A percentile compares a stretch with the other conserved stretches of the same genome.
Evolutionary conservation across 2,888 invertebrate species (phyloP).

Genomic region (Torymus tubicola): DNA sequence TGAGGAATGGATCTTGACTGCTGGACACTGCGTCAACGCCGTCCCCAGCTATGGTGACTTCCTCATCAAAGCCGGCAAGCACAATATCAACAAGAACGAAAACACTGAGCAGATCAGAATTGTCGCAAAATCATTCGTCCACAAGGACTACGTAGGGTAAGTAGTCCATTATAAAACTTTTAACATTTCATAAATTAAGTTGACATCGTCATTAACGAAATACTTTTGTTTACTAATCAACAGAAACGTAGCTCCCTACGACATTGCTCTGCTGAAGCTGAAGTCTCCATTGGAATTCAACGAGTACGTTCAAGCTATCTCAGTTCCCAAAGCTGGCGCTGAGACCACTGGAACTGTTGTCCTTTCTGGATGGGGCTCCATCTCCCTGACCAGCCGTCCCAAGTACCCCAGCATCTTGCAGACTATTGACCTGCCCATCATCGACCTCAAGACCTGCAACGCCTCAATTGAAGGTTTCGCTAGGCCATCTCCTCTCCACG

Average conservation of each 20-base stretch:
- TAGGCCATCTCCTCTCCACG: constrained; percentile 30
- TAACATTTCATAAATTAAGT: no score
- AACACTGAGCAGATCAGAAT: constrained; percentile 69
- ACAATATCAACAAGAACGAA: constrained; percentile 59
- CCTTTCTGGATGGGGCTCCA: constrained; percentile 78
- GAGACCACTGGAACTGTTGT: constrained; percentile 69
- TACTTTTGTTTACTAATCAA: no score
- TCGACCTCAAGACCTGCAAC: constrained; percentile 65
- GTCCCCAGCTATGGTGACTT: constrained; percentile 63
- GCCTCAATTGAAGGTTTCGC: constrained; percentile 49
- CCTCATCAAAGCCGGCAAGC: constrained; percentile 67
- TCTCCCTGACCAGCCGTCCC: constrained; percentile 59
- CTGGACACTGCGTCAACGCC: constrained; percentile 72
- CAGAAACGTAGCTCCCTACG: constrained; percentile 70
- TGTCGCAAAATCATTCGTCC: constrained; percentile 70
- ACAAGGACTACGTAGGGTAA: constrained; percentile 70
- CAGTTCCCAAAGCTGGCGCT: constrained; percentile 69
- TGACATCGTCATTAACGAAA: no score
- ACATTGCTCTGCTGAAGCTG: constrained; percentile 78
- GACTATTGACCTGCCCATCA: constrained; percentile 65
- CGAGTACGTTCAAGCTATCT: constrained; percentile 70
- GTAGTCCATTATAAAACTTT: constrained; percentile 13
- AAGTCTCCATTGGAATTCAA: constrained; percentile 67
- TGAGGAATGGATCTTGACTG: constrained; percentile 74
- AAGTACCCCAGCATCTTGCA: constrained; percentile 69